Base-by-base conservation (phyloP, 2,888 invertebrate genomes). In the Chymomyza amoena region DNA sequence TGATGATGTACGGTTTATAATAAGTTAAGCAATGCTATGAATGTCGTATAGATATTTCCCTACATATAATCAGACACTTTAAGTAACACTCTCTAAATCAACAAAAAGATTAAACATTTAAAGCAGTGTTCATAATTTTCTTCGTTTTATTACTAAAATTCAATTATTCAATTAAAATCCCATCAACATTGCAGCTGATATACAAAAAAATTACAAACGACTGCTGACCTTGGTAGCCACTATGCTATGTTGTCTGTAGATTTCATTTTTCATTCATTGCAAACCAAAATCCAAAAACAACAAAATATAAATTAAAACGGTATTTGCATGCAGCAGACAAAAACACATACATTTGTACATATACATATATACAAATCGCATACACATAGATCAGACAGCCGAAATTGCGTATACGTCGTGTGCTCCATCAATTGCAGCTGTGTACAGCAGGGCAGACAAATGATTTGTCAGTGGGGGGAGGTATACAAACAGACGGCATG, bases 361-460 rank as follows among this genome's bases (percentile, higher is more conserved):
- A 20, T 9, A 20, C 36, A 45, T 18, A 61, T 9, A 7, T 59
- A 25, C 63, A 57, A 1, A 65, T 16, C 9, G 20, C 36, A 45
- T 18, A 61, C 32, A 32, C 18, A 20, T n/a, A 57, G 10, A 28
- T 45, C 25, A 56, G 52, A 28, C 60, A 68, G 73, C 63, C 80
- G 74, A 74, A 72, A 59, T 60, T 76, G 81, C 81, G 87, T 88
- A 87, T 77, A 87, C 76, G 81, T 80, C 76, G 76, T 67, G 71
- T 69, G 72, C 68, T 72, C 75, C 71, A 77, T 73, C 78, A 68
- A 72, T 50, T 78, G 81, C 83, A 83, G 81, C 76, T 82, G 75
- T 75, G 75, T 75, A 72, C 69, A 73, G 32, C 32, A 32, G 32
- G 7, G 32, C 63, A 65, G 28, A 75, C 57, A 63, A 51, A 64